Percentiles rank a stretch among this genome's conserved stretches.
These are phyloP conservation scores for Ceratitis capitata DNA, from an alignment of 1,140 invertebrate species.

Conservation along the genomic window DNA sequence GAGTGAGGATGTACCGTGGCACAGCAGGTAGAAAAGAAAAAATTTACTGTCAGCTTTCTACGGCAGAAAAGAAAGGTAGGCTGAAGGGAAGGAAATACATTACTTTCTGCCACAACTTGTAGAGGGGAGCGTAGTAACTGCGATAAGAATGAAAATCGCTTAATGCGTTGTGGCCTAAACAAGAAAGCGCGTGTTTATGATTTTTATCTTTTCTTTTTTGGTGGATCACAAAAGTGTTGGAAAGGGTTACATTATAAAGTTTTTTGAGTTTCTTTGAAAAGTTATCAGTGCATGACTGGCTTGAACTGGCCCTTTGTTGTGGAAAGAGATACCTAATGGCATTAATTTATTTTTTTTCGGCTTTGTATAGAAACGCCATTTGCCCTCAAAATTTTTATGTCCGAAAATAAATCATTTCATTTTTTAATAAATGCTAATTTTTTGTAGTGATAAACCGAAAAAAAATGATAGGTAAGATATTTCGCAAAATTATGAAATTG, in stretches of 20 bases:
- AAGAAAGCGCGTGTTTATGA: too few relatives aligned
- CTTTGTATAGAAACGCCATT: neutral
- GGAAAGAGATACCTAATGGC: too few relatives aligned
- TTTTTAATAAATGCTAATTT: too few relatives aligned
- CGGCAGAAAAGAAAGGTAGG: too few relatives aligned
- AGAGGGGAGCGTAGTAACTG: too few relatives aligned
- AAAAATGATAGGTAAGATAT: too few relatives aligned
- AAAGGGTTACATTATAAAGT: neutral
- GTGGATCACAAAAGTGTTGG: neutral
- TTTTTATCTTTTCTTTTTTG: too few relatives aligned
- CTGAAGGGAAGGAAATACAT: too few relatives aligned
- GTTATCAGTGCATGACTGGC: neutral
- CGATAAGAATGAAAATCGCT: neutral
- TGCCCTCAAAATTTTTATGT: neutral
- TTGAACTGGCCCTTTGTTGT: neutral
- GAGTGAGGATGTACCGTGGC: neutral
- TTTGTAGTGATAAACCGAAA: neutral
- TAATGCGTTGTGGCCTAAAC: neutral
- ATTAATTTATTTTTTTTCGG: neutral
- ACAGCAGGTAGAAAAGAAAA: neutral
- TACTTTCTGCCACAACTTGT: too few relatives aligned
- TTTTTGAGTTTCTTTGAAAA: neutral
- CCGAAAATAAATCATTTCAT: too few relatives aligned
- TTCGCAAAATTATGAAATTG: too few relatives aligned
- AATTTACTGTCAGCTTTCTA: neutral